Evolutionary conservation across 2,888 invertebrate species (phyloP), one percentile per base, ranked within the genome.

Genomic region (Zelleria hepariella): DNA sequence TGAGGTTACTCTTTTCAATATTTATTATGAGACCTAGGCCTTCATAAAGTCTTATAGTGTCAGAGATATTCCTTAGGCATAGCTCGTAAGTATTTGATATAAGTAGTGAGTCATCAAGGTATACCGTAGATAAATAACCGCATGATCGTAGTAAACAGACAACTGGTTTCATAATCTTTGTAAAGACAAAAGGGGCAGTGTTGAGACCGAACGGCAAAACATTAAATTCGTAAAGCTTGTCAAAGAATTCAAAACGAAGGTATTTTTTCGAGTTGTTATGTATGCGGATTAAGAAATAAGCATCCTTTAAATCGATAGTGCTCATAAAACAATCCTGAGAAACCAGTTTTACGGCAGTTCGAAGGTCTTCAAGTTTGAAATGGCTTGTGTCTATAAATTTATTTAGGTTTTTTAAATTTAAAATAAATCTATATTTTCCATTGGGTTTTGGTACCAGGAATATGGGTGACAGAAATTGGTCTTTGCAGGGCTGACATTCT

Each of bases 81-180:
- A 7, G 7, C 26, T 26, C 26, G 7, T 7, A 26, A 7, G 4
- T 7, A 5, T 26, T 26, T 4, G 26, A 26, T 26, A 26, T 26
- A 26, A 26, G 26, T 26, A 26, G 7, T 26, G 7, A 10, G 48
- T 63, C 63, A 49, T 63, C 62, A 18, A 63, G 24, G 27, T 60
- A 63, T 8, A 63, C 53, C 6, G 59, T 61, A 10, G 62, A 63
- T 25, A 59, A 27, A 49, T 48, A 58, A 15, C 61, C 61, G 32
- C 32, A 21, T 15, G 56, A 59, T 47, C 63, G 60, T 18, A 63
- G 48, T 27, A 61, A 32, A 20, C 21, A 27, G n/a, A 60, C 51
- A 4, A 63, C 59, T 18, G 62, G 62, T 59, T 61, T 61, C 48
- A 61, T 48, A 27, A 63, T 15, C 58, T 63, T 63, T 6, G 61